Base-by-base conservation (phyloP, 2,797 vertebrate genomes). In the Rhinogobio ventralis region DNA sequence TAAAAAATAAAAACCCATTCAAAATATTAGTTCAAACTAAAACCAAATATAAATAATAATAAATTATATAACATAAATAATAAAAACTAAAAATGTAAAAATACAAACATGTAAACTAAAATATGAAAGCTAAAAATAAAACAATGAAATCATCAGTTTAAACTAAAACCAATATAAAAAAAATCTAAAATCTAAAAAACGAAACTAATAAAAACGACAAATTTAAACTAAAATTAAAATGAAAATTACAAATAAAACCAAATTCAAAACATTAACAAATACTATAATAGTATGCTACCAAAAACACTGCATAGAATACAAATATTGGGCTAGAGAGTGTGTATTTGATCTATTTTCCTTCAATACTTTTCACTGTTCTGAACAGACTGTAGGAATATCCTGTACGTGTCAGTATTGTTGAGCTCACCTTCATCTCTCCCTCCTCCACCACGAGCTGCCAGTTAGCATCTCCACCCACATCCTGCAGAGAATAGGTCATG, bases 371-470 rank as follows among this genome's bases (percentile, higher is more conserved):
- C 9, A 55, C 57, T 60, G 57, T 6, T 5, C 57, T 28, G 57
- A 28, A 51, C 49, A 19, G 17, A 19, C 17, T 7, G 15, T 15
- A 14, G 46, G 13, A 46, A 3, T 23, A n/a, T 60, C 57, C 57
- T 25, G n/a, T 9, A 3, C 3, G 25, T 28, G 25, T 2, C 13
- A 5, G 57, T 6, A 7, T 13, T 7, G 14, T 7, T 30, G 14
- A 64, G 7, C 62, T 95, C 95, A 98, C 98, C 97, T 99, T 99
- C 98, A 99, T 99, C 93, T 99, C 98, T 86, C 98, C 98, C 94
- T 99, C 98, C 94, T 99, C 98, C 89, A 99, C 97, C 80, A 99
- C 98, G 89, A 99, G 93, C 88, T 99, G 98, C 98, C 98, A 99
- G 93, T 99, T 99, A 62, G 98, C 98, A 93, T 99, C 98, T 77